A percentile compares a stretch with the other conserved stretches of the same genome.
These are phyloP conservation scores for Cerceris rybyensis DNA, from an alignment of 2,888 invertebrate species.

Conservation along the genomic window DNA sequence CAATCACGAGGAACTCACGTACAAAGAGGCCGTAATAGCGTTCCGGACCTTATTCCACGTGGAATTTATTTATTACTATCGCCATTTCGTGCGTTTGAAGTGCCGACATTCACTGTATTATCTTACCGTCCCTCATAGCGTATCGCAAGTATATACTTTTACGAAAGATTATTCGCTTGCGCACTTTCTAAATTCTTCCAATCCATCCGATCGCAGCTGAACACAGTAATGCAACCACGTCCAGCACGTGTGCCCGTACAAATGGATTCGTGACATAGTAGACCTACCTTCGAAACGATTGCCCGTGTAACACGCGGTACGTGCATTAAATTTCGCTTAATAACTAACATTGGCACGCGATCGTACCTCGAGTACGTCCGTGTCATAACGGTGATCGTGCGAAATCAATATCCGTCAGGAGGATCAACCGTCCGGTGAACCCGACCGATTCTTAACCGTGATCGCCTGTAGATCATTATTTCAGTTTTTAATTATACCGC, in stretches of 20 bases:
- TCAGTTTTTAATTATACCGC: slow-evolving; percentile 61
- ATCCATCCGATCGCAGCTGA: slow-evolving; percentile 28
- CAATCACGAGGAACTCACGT: slow-evolving; percentile 51
- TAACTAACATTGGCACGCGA: slow-evolving; percentile 15
- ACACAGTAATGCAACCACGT: neutral
- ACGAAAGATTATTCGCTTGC: slow-evolving; percentile 20
- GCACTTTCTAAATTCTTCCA: slow-evolving; percentile 66
- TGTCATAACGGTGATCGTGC: neutral
- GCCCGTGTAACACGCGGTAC: slow-evolving; percentile 9
- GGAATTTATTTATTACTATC: slow-evolving; percentile 67
- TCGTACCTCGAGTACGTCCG: neutral
- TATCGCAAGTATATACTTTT: slow-evolving; percentile 24
- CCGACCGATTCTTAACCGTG: neutral
- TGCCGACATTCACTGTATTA: slow-evolving; percentile 54
- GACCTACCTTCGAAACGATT: slow-evolving; percentile 6
- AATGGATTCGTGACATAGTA: slow-evolving; percentile 20
- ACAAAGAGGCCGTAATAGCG: slow-evolving; percentile 60
- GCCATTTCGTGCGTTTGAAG: slow-evolving; percentile 53
- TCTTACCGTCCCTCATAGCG: slow-evolving; percentile 23
- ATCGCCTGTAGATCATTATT: slow-evolving; percentile 38
- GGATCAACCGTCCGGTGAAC: slow-evolving; percentile 1
- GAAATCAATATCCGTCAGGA: slow-evolving; percentile 41
- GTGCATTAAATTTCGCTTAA: slow-evolving; percentile 18
- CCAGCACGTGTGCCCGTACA: slow-evolving; percentile 25
- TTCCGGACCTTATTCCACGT: slow-evolving; percentile 48